Percentiles rank a stretch among this genome's conserved stretches.
phyloP scores from a whole-genome alignment of 1,140 invertebrate genomes.

The Hycleus cichorii region DNA sequence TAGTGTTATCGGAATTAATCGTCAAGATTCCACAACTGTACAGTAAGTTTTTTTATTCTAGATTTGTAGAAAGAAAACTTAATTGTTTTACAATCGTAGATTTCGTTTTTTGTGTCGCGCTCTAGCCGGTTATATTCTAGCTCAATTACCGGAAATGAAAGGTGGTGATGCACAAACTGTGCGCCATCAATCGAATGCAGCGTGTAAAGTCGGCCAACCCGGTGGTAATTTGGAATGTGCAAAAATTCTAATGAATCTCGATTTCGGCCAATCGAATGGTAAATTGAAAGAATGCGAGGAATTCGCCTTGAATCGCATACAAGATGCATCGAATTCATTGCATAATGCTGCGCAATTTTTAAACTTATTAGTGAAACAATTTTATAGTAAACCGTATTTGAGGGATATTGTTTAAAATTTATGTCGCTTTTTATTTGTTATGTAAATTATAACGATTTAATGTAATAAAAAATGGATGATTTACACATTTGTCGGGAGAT shows the following conservation, averaged over 20 bases:
- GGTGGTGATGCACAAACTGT: slow-evolving; percentile 30
- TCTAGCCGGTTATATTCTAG: slow-evolving; percentile 34
- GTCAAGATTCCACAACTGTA: slow-evolving; percentile 25
- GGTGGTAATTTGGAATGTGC: slow-evolving; percentile 38
- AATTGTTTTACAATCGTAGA: slow-evolving; percentile 13
- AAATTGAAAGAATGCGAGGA: slow-evolving; percentile 39
- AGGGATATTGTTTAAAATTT: slow-evolving; percentile 26
- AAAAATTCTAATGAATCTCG: slow-evolving; percentile 34
- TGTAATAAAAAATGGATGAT: background rate
- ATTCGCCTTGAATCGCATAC: slow-evolving; percentile 36
- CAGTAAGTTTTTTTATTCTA: slow-evolving; percentile 23
- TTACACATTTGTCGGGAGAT: slow-evolving; percentile 2
- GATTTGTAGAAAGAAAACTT: background rate
- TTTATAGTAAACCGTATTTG: slow-evolving; percentile 36
- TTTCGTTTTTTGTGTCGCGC: slow-evolving; percentile 30
- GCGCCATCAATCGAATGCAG: slow-evolving; percentile 24
- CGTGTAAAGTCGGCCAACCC: slow-evolving; percentile 33
- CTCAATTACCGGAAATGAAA: slow-evolving; percentile 39
- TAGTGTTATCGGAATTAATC: slow-evolving; percentile 36
- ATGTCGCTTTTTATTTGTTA: no score
- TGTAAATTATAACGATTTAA: background rate
- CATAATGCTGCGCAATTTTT: slow-evolving; percentile 36
- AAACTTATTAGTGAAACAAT: slow-evolving; percentile 29
- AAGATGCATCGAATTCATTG: slow-evolving; percentile 38
- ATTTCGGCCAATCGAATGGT: slow-evolving; percentile 36